These are phyloP conservation scores for Alethe castanea DNA, from an alignment of 2,113 vertebrate species.

Conservation along the genomic window DNA sequence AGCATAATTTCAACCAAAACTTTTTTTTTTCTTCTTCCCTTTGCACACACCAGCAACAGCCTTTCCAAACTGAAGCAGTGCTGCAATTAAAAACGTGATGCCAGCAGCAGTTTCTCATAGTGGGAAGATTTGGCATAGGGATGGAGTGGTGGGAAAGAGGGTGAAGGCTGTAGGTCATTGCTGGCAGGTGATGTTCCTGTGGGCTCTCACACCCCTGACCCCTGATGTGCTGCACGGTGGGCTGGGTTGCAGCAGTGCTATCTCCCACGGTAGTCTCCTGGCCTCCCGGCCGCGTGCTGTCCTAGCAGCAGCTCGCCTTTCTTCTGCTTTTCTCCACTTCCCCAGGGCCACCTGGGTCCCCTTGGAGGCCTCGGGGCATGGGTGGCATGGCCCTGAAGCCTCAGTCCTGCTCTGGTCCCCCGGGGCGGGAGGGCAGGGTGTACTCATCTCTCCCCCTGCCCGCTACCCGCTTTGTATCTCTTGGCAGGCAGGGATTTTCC, in stretches of 20 bases:
- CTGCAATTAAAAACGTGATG: not conserved
- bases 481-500: not conserved
- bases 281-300: rapidly evolving
- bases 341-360: not conserved
- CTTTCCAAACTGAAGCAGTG: not conserved
- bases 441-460: not conserved
- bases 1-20: not conserved
- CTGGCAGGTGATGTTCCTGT: not conserved
- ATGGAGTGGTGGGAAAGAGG: not conserved
- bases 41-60: not conserved
- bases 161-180: not conserved
- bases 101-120: not conserved
- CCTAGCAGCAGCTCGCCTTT: not conserved
- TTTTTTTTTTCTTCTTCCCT: not conserved
- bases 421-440: rapidly evolving
- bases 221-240: rapidly evolving
- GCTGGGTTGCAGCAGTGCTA: not conserved
- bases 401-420: not conserved
- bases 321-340: not conserved
- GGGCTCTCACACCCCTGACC: rapidly evolving
- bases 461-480: not conserved
- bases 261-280: rapidly evolving
- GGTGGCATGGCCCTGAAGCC: not conserved
- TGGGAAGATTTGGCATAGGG: not conserved
- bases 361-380: not conserved